phyloP scores from a whole-genome alignment of 2,113 vertebrate genomes.

The Rostratula benghalensis region DNA sequence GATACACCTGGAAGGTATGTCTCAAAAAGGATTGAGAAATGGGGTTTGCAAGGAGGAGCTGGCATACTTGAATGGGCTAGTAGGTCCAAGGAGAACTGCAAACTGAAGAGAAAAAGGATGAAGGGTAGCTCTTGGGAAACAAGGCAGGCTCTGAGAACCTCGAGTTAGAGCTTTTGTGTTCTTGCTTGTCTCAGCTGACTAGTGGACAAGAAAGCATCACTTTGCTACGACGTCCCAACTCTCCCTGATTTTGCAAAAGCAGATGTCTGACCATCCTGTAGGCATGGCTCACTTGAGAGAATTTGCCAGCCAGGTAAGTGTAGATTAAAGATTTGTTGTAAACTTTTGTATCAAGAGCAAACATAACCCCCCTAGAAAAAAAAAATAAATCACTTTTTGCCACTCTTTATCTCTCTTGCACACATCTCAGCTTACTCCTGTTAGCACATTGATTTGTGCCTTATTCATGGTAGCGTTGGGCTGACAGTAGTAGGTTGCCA shows the following conservation, averaged over 20 bases:
- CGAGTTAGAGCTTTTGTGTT: not conserved
- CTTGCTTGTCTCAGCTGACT: not conserved
- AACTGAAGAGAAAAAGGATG: not conserved
- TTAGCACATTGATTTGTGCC: not conserved
- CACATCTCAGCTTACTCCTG: not conserved
- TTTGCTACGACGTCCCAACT: not conserved
- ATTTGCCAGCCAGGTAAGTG: constrained; percentile 76
- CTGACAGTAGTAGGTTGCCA: not conserved
- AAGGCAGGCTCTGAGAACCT: not conserved
- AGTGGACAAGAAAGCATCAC: not conserved
- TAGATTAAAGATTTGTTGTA: not conserved
- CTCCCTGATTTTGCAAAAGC: not conserved
- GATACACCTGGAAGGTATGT: not conserved
- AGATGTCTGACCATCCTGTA: not conserved
- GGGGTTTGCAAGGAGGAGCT: not conserved
- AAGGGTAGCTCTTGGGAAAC: not conserved
- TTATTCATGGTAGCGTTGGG: not conserved
- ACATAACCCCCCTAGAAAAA: not conserved
- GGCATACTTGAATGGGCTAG: not conserved
- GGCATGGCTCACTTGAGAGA: constrained; percentile 78
- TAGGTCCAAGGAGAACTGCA: not conserved
- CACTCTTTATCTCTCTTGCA: not conserved
- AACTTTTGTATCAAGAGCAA: not conserved
- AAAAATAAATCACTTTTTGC: not conserved
- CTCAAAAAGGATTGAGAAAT: not conserved